A percentile compares a stretch with the other conserved stretches of the same genome.
These are phyloP conservation scores for Alcis repandata DNA, from an alignment of 2,888 invertebrate species.

Conservation along the genomic window DNA sequence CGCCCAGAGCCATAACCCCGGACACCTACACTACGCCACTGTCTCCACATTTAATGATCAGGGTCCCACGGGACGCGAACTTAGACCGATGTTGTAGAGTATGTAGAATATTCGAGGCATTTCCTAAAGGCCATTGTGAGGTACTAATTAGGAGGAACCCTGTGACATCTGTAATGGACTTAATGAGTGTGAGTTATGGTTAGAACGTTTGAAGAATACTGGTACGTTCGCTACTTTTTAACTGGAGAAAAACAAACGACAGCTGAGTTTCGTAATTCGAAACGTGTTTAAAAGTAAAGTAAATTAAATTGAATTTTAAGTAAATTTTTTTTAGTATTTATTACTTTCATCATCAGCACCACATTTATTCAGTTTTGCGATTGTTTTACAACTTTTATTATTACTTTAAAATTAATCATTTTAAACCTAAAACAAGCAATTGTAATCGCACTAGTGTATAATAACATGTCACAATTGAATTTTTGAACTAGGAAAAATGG, in stretches of 20 bases:
- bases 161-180: slow-evolving; percentile 55
- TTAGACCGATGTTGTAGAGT: slow-evolving; percentile 54
- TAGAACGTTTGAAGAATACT: slow-evolving; percentile 4
- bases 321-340: too few relatives aligned
- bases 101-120: slow-evolving; percentile 54
- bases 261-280: too few relatives aligned
- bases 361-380: too few relatives aligned
- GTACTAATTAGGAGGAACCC: slow-evolving; percentile 48
- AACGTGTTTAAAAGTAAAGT: too few relatives aligned
- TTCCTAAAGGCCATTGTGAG: slow-evolving; percentile 56
- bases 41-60: slow-evolving; percentile 52
- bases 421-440: too few relatives aligned
- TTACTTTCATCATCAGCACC: too few relatives aligned
- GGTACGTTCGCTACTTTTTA: not conserved
- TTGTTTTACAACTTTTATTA: too few relatives aligned
- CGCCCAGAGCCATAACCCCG: not conserved
- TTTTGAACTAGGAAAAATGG: too few relatives aligned
- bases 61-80: slow-evolving; percentile 78
- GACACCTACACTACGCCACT: not conserved
- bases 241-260: not conserved
- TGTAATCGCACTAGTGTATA: too few relatives aligned
- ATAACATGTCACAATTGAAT: too few relatives aligned
- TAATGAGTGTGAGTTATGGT: slow-evolving; percentile 49
- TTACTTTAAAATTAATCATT: too few relatives aligned
- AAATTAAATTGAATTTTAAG: too few relatives aligned